These are phyloP conservation scores for Parapristionchus giblindavisi DNA, from an alignment of 2,888 invertebrate species.

Conservation along the genomic window DNA sequence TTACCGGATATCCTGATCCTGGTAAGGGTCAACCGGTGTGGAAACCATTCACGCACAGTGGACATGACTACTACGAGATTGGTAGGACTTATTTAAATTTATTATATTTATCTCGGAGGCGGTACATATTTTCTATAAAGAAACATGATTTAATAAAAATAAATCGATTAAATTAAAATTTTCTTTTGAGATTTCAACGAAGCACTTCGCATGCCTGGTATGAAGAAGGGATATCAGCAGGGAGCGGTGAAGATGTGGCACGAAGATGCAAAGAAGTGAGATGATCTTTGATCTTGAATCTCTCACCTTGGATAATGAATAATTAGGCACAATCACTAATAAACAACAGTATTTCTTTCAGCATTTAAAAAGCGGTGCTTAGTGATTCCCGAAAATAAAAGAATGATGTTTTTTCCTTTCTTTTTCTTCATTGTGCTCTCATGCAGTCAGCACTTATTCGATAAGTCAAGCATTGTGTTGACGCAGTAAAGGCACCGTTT, in stretches of 20 bases:
- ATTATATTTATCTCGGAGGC: too few species aligned
- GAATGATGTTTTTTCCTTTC: background rate
- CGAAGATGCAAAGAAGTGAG: conserved; percentile 12
- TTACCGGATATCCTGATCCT: conserved; percentile 13
- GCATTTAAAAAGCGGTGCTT: background rate
- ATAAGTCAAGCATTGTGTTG: too few species aligned
- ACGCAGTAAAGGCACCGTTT: too few species aligned
- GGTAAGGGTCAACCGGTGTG: conserved; percentile 1
- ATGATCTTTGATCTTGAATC: too few species aligned
- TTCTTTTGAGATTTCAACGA: conserved; percentile 7
- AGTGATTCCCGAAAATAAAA: background rate
- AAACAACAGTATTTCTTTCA: too few species aligned
- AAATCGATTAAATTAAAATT: too few species aligned
- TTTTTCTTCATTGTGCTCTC: background rate
- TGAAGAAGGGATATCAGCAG: conserved; percentile 1
- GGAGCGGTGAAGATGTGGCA: conserved; percentile 6
- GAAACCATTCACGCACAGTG: conserved; percentile 16
- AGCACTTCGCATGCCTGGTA: background rate
- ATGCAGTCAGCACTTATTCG: too few species aligned
- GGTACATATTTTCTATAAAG: too few species aligned
- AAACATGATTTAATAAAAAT: too few species aligned
- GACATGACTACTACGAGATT: conserved; percentile 22
- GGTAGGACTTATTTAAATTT: too few species aligned
- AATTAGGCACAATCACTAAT: too few species aligned
- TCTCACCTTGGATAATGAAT: too few species aligned